Evolutionary conservation across 2,113 vertebrate genomes (phyloP), one percentile per base, ranked within the genome.

Genomic region (Dendrocopos noguchii): DNA sequence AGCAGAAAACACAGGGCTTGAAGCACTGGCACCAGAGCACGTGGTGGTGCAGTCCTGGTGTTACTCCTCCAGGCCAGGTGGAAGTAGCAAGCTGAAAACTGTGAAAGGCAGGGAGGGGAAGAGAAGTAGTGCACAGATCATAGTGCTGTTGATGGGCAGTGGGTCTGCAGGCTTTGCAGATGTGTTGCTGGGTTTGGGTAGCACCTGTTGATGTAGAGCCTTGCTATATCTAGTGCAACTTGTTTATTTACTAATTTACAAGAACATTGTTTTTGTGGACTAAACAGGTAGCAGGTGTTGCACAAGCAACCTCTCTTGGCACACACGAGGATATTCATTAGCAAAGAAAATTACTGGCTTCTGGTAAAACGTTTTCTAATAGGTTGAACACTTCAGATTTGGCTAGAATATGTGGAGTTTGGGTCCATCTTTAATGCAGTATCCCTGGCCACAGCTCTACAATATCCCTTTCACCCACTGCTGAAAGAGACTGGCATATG

Each of bases 11-110:
- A 34, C 27, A 8, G 56, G 34, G 15, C 50, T 17, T 29, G 50
- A 28, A 36, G 60, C 27, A 6, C 1, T 2, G 10, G 66, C 14
- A 15, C 20, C 0, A 7, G 12, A 5, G 47, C 7, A 2, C 1
- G 0, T 9, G 13, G 47, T 33, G n/a, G 9, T 21, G 28, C 0
- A 1, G 80, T 53, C 76, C 21, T 0, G 1, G 1, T 11, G 44
- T 60, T 73, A 33, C 44, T 53, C 31, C 1, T 1, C 28, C n/a
- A 15, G 57, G 64, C n/a, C 12, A 8, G 24, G 5, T 7, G 1
- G 0, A 20, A 39, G 29, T 4, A 15, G n/a, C 28, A 25, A 16
- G 24, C 20, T 17, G 36, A 53, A 55, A 70, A 57, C 4, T 18
- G 4, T 24, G 46, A 46, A 60, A 44, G 50, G 52, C 44, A 27